Percentiles rank a stretch among this genome's conserved stretches.
These are phyloP conservation scores for Phortica magna DNA, from an alignment of 2,888 invertebrate genomes.

Conservation along the genomic window DNA sequence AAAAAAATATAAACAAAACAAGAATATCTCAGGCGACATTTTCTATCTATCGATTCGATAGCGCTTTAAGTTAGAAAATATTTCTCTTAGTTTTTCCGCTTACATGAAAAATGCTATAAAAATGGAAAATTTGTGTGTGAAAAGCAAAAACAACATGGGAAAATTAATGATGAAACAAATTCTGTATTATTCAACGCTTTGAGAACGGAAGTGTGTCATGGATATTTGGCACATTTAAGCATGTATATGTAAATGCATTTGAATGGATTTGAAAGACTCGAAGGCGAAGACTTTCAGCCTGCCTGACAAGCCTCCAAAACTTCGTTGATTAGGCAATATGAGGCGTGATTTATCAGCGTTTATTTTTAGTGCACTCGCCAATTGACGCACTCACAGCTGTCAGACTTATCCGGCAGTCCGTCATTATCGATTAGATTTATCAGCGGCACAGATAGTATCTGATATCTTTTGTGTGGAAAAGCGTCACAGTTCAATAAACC, in stretches of 20 bases:
- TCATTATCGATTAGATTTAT: neutral
- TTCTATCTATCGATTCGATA: neutral
- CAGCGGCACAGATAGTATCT: neutral
- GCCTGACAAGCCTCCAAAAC: slow-evolving; percentile 4
- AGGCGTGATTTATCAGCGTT: neutral
- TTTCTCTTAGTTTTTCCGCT: slow-evolving; percentile 37
- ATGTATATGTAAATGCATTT: slow-evolving; percentile 25
- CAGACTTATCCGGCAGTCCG: neutral
- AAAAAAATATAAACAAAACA: neutral
- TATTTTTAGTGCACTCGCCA: neutral
- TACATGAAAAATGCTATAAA: neutral
- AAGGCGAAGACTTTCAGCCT: neutral
- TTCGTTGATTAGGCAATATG: neutral
- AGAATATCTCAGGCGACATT: neutral
- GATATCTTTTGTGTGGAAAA: neutral
- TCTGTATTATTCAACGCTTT: slow-evolving; percentile 32
- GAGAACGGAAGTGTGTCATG: slow-evolving; percentile 65
- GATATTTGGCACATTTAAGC: slow-evolving; percentile 46
- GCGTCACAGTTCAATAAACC: slow-evolving; percentile 22
- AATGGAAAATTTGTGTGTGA: slow-evolving; percentile 30
- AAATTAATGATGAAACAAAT: slow-evolving; percentile 71
- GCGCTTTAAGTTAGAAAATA: slow-evolving; percentile 1
- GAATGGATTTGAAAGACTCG: neutral
- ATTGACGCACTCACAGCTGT: slow-evolving; percentile 7
- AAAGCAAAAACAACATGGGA: slow-evolving; percentile 43